A percentile compares a stretch with the other conserved stretches of the same genome.
Evolutionary conservation across 2,888 invertebrate genomes (phyloP).

Genomic region (Idaea aversata): DNA sequence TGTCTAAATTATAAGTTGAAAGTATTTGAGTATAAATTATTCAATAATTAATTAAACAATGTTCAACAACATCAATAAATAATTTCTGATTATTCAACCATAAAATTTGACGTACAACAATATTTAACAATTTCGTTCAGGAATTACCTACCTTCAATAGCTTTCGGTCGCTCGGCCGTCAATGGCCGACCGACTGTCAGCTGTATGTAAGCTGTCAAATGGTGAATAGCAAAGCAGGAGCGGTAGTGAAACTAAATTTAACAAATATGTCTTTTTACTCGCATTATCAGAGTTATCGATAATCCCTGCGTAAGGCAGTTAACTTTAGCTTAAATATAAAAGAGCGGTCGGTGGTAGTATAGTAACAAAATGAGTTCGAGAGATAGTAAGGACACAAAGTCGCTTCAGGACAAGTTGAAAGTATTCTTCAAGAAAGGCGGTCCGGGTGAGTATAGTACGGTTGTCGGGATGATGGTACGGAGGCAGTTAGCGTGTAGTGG

Average conservation of each 20-base stretch:
- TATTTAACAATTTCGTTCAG: slow-evolving; percentile 36
- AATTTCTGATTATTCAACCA: no score
- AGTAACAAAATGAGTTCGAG: slow-evolving; percentile 81
- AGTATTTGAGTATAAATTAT: no score
- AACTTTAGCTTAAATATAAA: slow-evolving; percentile 45
- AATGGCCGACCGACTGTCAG: slow-evolving; percentile 54
- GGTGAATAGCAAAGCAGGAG: slow-evolving; percentile 64
- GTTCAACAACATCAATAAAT: not conserved
- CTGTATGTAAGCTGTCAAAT: slow-evolving; percentile 55
- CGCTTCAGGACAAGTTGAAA: slow-evolving; percentile 86
- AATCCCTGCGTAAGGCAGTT: slow-evolving; percentile 53
- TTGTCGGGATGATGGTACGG: not conserved
- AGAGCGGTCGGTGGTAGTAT: slow-evolving; percentile 38
- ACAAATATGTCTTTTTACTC: slow-evolving; percentile 73
- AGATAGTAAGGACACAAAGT: slow-evolving; percentile 83
- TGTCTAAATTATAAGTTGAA: no score
- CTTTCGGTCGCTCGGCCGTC: slow-evolving; percentile 8
- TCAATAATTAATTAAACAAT: no score
- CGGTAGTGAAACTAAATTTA: slow-evolving; percentile 66
- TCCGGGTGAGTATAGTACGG: slow-evolving; percentile 55
- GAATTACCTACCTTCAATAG: slow-evolving; percentile 24
- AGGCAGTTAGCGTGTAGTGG: not conserved
- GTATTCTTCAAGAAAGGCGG: slow-evolving; percentile 85
- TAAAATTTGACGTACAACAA: no score
- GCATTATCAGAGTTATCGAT: slow-evolving; percentile 65